phyloP scores from a whole-genome alignment of 2,113 vertebrate genomes.

The Sylvietta virens region DNA sequence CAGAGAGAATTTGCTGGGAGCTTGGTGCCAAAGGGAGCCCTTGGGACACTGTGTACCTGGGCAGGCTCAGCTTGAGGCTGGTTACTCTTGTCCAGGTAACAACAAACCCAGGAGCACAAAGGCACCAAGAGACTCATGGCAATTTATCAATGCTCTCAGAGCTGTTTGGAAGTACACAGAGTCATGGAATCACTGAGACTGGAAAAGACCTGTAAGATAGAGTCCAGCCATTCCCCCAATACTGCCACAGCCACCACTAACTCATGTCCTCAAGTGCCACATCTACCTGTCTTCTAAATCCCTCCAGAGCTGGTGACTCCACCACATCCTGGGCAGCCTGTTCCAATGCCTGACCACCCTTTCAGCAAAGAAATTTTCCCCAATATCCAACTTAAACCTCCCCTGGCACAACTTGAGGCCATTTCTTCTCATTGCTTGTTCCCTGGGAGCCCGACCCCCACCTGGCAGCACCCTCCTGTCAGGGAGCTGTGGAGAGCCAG shows the following conservation, averaged over 20 bases:
- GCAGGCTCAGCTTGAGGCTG: not conserved
- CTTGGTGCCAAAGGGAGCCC: not conserved
- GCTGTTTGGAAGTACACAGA: not conserved
- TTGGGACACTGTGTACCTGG: not conserved
- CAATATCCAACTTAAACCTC: not conserved
- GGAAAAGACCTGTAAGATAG: not conserved
- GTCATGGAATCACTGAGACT: not conserved
- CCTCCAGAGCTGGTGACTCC: not conserved
- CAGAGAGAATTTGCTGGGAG: not conserved
- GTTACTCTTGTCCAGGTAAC: not conserved
- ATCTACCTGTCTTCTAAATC: not conserved
- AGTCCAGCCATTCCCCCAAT: not conserved
- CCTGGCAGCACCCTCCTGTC: not conserved
- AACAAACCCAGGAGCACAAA: not conserved
- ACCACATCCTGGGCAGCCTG: not conserved
- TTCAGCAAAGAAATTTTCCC: not conserved
- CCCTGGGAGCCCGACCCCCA: not conserved
- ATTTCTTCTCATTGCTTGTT: not conserved
- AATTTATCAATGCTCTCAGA: not conserved
- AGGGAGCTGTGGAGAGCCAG: not conserved
- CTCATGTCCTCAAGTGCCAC: not conserved
- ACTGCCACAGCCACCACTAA: not conserved
- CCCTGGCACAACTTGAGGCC: not conserved
- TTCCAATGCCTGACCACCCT: not conserved
- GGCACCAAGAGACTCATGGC: rapidly evolving